phyloP scores from a whole-genome alignment of 1,140 invertebrate genomes.

The Bradynema listronoti region DNA sequence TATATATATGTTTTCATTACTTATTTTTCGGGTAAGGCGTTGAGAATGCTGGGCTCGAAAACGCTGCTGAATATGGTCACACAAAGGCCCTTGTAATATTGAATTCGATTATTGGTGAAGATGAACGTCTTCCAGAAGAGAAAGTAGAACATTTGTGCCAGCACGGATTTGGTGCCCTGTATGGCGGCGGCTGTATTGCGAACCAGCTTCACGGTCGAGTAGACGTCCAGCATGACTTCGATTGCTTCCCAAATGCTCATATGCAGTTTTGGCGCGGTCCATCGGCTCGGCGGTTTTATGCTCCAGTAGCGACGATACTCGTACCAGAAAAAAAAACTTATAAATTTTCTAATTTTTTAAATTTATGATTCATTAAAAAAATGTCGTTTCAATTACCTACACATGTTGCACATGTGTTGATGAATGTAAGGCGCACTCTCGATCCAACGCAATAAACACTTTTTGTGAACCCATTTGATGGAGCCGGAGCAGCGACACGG shows the following conservation, averaged over 20 bases:
- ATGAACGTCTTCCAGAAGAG: constrained; percentile 44
- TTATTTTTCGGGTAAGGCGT: no score
- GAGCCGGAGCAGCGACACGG: constrained; percentile 35
- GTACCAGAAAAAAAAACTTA: constrained; percentile 24
- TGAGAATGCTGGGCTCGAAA: constrained; percentile 22
- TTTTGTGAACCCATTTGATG: constrained; percentile 39
- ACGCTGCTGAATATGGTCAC: constrained; percentile 1
- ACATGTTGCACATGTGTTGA: constrained; percentile 29
- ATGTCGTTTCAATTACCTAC: constrained; percentile 28
- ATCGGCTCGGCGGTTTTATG: constrained; percentile 20
- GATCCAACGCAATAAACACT: constrained; percentile 28
- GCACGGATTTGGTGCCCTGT: constrained; percentile 27
- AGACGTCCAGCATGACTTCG: constrained; percentile 34
- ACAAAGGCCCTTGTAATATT: constrained; percentile 31
- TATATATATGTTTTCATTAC: no score
- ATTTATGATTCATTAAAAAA: neutral
- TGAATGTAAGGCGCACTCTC: constrained; percentile 28
- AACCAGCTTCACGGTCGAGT: constrained; percentile 33
- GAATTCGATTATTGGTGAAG: constrained; percentile 24
- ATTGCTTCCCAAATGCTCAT: constrained; percentile 28
- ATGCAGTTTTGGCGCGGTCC: constrained; percentile 21
- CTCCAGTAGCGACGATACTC: constrained; percentile 22
- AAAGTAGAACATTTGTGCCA: constrained; percentile 33
- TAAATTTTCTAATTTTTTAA: constrained; percentile 20
- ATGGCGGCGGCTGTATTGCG: constrained; percentile 18